phyloP scores from a whole-genome alignment of 2,797 vertebrate species.

The Cossypha dichroa region DNA sequence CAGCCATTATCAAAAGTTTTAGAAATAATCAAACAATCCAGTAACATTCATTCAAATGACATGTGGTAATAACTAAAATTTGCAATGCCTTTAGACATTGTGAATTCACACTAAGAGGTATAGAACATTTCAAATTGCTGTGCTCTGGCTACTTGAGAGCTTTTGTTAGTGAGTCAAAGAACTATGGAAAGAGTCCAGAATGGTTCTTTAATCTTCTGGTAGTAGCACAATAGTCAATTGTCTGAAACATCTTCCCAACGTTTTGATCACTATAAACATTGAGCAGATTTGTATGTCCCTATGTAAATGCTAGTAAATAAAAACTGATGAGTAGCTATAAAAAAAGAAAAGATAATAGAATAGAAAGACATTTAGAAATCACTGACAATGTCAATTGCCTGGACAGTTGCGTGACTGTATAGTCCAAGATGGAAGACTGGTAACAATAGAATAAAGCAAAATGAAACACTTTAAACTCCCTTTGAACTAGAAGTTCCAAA shows the following conservation, averaged over 20 bases:
- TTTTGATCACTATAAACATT: conserved; percentile 21
- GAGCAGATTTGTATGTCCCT: background rate
- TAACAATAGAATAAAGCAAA: background rate
- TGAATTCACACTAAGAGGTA: background rate
- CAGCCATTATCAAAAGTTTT: background rate
- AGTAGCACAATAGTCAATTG: conserved; percentile 22
- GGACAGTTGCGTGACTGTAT: background rate
- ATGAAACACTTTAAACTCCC: background rate
- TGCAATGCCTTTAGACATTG: background rate
- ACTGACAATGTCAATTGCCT: background rate
- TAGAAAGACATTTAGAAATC: background rate
- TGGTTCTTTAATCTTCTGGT: background rate
- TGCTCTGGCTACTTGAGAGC: background rate
- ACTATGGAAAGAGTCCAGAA: conserved; percentile 4
- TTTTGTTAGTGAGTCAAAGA: background rate
- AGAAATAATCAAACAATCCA: background rate
- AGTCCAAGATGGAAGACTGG: background rate
- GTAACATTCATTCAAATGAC: background rate
- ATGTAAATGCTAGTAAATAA: background rate
- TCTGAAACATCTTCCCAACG: background rate
- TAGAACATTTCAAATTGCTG: background rate
- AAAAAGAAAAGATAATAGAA: background rate
- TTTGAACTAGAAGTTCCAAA: background rate
- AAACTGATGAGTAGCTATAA: background rate
- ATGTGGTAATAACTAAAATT: background rate